A percentile compares a stretch with the other conserved stretches of the same genome.
Conservation (phyloP, 2,797 vertebrate species). For the Muscicapa striata region DNA sequence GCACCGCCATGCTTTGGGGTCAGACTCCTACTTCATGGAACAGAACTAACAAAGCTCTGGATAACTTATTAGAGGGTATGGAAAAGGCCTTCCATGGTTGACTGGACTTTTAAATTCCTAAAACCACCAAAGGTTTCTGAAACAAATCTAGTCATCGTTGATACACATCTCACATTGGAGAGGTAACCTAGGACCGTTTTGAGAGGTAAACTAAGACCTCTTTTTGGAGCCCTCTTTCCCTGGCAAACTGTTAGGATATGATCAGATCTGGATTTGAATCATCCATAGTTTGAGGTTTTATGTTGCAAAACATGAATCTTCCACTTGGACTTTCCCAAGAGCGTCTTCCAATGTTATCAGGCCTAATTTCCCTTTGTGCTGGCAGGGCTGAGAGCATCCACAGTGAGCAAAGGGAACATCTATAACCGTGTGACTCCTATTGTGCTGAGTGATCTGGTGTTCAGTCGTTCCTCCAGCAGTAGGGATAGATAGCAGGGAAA, state of each 20-base stretch:
- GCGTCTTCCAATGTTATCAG: background rate
- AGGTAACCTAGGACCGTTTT: background rate
- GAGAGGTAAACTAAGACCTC: background rate
- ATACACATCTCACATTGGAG: background rate
- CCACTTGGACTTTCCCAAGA: background rate
- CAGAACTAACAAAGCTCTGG: background rate
- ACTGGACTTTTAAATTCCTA: background rate
- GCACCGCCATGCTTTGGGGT: background rate
- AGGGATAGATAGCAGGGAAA: background rate
- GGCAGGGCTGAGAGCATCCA: background rate
- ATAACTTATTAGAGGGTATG: background rate
- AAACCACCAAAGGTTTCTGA: background rate
- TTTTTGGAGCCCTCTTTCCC: background rate
- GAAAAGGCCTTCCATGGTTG: background rate
- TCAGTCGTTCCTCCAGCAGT: background rate
- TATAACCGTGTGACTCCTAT: fast-evolving
- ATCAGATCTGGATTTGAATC: background rate
- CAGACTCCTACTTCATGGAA: background rate
- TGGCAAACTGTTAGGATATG: background rate
- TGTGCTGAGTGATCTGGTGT: background rate
- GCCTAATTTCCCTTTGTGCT: background rate
- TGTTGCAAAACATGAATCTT: background rate
- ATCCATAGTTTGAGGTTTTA: background rate
- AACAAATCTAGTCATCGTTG: background rate
- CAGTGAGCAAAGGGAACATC: background rate